Conservation (phyloP, 2,113 vertebrate species). For the Machaerirhynchus nigripectus region DNA sequence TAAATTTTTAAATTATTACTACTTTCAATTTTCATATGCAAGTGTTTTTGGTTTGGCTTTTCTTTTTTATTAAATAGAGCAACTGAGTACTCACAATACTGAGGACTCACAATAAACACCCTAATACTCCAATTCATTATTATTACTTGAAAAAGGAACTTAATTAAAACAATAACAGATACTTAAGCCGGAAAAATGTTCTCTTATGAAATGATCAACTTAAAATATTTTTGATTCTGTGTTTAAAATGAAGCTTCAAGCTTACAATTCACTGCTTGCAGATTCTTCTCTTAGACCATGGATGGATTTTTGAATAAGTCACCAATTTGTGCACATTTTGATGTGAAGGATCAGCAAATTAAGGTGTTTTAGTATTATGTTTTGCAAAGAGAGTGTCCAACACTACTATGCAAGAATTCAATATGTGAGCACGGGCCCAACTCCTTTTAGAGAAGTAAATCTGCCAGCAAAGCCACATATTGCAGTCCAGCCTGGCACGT, state of each 20-base stretch:
- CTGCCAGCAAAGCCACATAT: neutral
- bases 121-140: neutral
- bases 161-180: neutral
- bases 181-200: neutral
- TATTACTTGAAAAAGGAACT: neutral
- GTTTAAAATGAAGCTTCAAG: neutral
- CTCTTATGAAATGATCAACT: neutral
- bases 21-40: neutral
- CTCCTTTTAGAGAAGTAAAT: neutral
- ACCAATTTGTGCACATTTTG: neutral
- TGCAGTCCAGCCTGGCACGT: neutral
- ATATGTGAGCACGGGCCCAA: neutral
- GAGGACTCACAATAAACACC: neutral
- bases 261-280: neutral
- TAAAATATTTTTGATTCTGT: neutral
- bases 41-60: neutral
- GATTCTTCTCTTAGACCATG: neutral
- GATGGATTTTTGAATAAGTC: neutral
- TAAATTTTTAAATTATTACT: neutral
- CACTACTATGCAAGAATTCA: neutral
- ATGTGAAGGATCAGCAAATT: neutral
- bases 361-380: neutral
- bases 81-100: neutral
- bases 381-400: neutral
- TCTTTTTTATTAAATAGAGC: neutral